Percentiles rank a stretch among this genome's conserved stretches.
These are phyloP conservation scores for Pungitius pungitius DNA, from an alignment of 2,113 vertebrate genomes.

Conservation along the genomic window DNA sequence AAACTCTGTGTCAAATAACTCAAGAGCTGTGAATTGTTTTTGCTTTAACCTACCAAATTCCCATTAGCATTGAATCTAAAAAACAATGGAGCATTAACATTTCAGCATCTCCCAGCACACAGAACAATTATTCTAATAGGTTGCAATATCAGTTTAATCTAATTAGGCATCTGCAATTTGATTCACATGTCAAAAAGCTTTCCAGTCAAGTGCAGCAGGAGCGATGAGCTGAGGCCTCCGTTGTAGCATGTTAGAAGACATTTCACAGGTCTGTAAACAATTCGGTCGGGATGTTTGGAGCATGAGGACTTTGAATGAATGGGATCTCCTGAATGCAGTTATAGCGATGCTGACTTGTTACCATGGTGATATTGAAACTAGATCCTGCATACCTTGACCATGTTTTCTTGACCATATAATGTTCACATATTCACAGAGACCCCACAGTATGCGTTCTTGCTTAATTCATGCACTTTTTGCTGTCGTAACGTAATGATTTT, in stretches of 20 bases:
- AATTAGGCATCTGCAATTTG: conserved; percentile 62
- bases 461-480: background rate
- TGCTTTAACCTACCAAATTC: conserved; percentile 40
- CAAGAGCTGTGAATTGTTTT: conserved; percentile 30
- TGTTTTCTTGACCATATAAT: background rate
- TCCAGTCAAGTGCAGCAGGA: conserved; percentile 55
- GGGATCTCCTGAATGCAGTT: conserved; percentile 36
- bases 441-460: background rate
- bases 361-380: conserved; percentile 53
- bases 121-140: conserved; percentile 63
- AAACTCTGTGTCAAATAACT: conserved; percentile 42
- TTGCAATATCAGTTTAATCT: conserved; percentile 73
- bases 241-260: conserved; percentile 49
- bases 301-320: conserved; percentile 29
- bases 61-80: conserved; percentile 59
- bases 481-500: conserved; percentile 29
- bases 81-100: conserved; percentile 44
- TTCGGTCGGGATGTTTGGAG: conserved; percentile 8
- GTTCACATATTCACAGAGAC: conserved; percentile 1
- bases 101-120: conserved; percentile 53
- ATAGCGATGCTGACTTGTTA: conserved; percentile 47
- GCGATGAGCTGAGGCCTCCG: conserved; percentile 61
- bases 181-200: conserved; percentile 51
- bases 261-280: conserved; percentile 58
- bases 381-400: conserved; percentile 11